Evolutionary conservation across 2,797 vertebrate genomes (phyloP), one percentile per base, ranked within the genome.

Genomic region (Falco novaeseelandiae): DNA sequence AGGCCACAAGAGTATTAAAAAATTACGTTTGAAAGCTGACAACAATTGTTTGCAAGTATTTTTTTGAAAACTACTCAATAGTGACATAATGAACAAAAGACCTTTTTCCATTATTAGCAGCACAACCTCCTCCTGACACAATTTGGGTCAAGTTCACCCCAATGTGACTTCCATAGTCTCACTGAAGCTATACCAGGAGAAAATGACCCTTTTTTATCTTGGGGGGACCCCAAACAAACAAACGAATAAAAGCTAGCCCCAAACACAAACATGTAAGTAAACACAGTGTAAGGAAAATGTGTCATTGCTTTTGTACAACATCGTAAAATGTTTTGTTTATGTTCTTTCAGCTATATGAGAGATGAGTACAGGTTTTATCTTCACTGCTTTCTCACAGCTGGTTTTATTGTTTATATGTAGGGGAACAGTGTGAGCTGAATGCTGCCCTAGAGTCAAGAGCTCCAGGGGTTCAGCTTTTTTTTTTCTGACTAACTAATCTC

Each of bases 21-120:
- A 96, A 90, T 90, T 84, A 6, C 52, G 13, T 97, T 95, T 96
- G 93, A 95, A 97, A 97, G 57, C 93, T 97, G 92, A 42, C 84
- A 96, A 63, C 73, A 95, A 88, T 80, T 95, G 88, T 96, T 96
- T 82, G 59, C 30, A 79, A 87, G 57, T 9, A 18, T 74, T 63
- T 58, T 66, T 83, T 73, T 63, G 14, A 34, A 91, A 63, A 23
- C 29, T 48, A 12, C 71, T 96, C 62, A 71, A 9, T 70, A 69
- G 62, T 54, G 77, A 71, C 66, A 74, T 20, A 80, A 59, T 27
- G 57, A 90, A 93, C 40, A 78, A n/a, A 57, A 80, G 59, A 83
- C 10, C 29, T 32, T 83, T 95, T 91, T n/a, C 61, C 22, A 23
- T 67, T 93, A 80, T 73, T 93, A 69, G 54, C 54, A 83, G 52